Evolutionary conservation across 2,888 invertebrate species (phyloP), one percentile per base, ranked within the genome.

Genomic region (Crioceris asparagi): DNA sequence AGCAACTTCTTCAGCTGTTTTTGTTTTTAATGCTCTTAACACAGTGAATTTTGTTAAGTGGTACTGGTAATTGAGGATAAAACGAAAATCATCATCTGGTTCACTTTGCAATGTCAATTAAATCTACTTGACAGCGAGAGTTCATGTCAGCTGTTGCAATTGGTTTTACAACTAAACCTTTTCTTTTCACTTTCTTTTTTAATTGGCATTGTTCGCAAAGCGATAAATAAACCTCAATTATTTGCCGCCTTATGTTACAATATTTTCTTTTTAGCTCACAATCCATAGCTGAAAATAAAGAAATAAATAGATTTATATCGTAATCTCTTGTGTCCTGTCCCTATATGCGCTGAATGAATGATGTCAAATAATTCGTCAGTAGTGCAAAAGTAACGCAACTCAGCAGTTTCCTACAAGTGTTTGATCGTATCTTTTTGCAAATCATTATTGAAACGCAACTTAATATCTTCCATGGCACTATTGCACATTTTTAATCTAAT

Each of bases 1-100:
- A 16, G 60, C 56, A 7, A 61, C 57, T 45, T 61, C 57, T 36
- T 38, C 46, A 5, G 58, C 55, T 35, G 39, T 41, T 39, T 62
- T 59, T 1, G n/a, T n/a, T 44, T 52, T 47, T n/a, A 62, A 39
- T 8, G 60, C 37, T 32, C 54, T n/a, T n/a, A n/a, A n/a, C 4
- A 47, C 25, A 8, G 59, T 48, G 47, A 61, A 62, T 51, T 61
- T 59, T 10, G 59, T 62, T 0, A 54, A 27, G 33, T 59, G 54
- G 32, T 59, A 57, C 45, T 60, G 59, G 32, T 59, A 57, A 4
- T 55, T 55, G 27, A 61, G 31, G 16, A 61, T 55, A 38, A 57
- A 60, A 29, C 53, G 57, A 43, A 55, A 21, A n/a, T n/a, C n/a
- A n/a, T 53, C 38, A 46, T 61, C 56, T 21, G 48, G 35, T 29